phyloP scores from a whole-genome alignment of 2,797 vertebrate genomes.

The Bryconaethiops microstoma region DNA sequence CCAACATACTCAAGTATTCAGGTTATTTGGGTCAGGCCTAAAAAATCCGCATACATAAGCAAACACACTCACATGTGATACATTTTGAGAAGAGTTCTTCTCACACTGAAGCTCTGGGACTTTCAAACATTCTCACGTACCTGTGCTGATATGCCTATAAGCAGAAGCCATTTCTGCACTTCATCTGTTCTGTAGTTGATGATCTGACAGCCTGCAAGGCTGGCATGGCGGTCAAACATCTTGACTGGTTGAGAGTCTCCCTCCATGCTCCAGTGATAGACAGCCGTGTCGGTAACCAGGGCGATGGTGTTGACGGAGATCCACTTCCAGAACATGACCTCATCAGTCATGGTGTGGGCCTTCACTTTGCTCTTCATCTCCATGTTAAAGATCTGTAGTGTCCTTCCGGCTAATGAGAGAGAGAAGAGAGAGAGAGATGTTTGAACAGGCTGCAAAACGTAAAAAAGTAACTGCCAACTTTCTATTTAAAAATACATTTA shows the following conservation, averaged over 20 bases:
- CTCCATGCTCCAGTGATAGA: slow-evolving; percentile 99
- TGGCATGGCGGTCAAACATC: slow-evolving; percentile 97
- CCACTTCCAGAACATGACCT: slow-evolving; percentile 99
- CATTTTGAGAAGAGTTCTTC: too few species aligned
- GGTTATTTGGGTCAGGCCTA: too few species aligned
- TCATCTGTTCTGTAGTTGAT: slow-evolving; percentile 98
- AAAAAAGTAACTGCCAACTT: too few species aligned
- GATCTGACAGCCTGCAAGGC: slow-evolving; percentile 96
- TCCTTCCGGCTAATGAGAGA: slow-evolving; percentile 87
- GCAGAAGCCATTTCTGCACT: slow-evolving; percentile 96
- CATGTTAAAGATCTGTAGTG: slow-evolving; percentile 99
- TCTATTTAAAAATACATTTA: too few species aligned
- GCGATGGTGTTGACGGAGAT: slow-evolving; percentile 98
- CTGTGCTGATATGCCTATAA: slow-evolving; percentile 98
- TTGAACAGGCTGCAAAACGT: too few species aligned
- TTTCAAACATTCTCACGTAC: slow-evolving; percentile 66
- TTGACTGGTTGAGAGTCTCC: slow-evolving; percentile 97
- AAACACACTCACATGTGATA: too few species aligned
- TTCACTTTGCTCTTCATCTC: slow-evolving; percentile 99
- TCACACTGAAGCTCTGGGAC: too few species aligned
- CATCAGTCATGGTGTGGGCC: slow-evolving; percentile 98
- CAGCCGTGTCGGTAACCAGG: slow-evolving; percentile 96
- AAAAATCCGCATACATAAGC: too few species aligned
- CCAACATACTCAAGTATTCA: too few species aligned
- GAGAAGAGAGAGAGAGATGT: too few species aligned